Percentiles rank a stretch among this genome's conserved stretches.
phyloP scores from a whole-genome alignment of 2,797 vertebrate genomes.

The Cephalopachus bancanus region DNA sequence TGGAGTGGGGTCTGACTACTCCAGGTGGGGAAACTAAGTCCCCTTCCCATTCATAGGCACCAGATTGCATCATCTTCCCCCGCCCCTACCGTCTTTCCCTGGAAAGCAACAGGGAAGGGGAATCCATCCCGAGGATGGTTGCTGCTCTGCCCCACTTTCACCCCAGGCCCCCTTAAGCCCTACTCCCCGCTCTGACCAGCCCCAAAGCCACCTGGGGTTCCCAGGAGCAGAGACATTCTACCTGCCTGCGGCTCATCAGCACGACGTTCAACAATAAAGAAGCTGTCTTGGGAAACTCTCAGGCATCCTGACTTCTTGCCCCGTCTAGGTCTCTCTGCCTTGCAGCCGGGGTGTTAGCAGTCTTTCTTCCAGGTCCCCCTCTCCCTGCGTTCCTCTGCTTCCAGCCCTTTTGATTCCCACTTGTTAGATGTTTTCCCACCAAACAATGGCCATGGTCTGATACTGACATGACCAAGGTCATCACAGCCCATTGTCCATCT shows the following conservation, averaged over 20 bases:
- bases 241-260: not conserved
- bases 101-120: slow-evolving; percentile 36
- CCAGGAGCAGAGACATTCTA: slow-evolving; percentile 6
- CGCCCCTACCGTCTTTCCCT: not conserved
- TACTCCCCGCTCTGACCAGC: not conserved
- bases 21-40: not conserved
- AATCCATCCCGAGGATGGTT: not conserved
- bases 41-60: not conserved
- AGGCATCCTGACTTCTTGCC: not conserved
- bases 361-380: not conserved
- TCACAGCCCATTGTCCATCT: not conserved
- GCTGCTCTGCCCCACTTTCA: not conserved
- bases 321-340: not conserved
- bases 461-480: not conserved
- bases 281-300: not conserved
- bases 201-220: not conserved
- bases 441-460: not conserved
- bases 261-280: not conserved
- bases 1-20: not conserved
- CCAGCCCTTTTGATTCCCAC: not conserved
- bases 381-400: not conserved
- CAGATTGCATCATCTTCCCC: not conserved
- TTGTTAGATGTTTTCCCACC: not conserved
- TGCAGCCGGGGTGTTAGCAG: not conserved
- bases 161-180: not conserved